These are phyloP conservation scores for Mythimna lalbum DNA, from an alignment of 2,888 invertebrate genomes.

Conservation along the genomic window DNA sequence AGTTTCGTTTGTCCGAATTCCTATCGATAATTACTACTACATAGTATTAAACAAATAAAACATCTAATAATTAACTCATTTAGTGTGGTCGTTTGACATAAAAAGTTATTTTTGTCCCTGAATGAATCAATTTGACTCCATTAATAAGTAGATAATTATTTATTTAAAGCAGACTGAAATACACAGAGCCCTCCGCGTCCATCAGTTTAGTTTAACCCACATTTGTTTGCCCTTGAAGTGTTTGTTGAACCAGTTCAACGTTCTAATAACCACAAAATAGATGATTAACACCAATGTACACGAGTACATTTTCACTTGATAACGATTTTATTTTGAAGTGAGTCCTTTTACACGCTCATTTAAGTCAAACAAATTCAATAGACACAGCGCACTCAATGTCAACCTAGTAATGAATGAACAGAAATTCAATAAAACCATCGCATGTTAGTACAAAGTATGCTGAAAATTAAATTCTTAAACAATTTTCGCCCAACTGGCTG, in stretches of 20 bases:
- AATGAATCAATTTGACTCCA: conserved; percentile 25
- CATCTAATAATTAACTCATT: not conserved
- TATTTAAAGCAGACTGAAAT: conserved; percentile 25
- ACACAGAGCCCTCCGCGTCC: not conserved
- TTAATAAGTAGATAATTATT: conserved; percentile 5
- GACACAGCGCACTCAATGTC: conserved; percentile 5
- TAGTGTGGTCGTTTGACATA: not conserved
- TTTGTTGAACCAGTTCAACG: not conserved
- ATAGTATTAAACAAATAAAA: not conserved
- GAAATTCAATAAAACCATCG: conserved; percentile 16
- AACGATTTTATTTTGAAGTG: not conserved
- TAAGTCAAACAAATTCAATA: conserved; percentile 15
- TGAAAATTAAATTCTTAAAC: conserved; percentile 30
- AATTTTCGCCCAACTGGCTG: conserved; percentile 29
- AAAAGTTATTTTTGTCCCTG: not conserved
- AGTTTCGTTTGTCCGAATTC: too few species aligned
- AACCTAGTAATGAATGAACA: conserved; percentile 24
- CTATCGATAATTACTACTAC: too few species aligned
- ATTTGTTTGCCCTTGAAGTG: not conserved
- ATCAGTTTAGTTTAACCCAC: not conserved
- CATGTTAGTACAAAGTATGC: conserved; percentile 21
- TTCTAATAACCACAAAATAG: not conserved
- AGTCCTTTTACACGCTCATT: conserved; percentile 2
- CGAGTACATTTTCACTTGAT: not conserved
- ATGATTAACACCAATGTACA: conserved; percentile 1